Base-by-base conservation (phyloP, 2,888 invertebrate species). In the Dichetophora obliterata region DNA sequence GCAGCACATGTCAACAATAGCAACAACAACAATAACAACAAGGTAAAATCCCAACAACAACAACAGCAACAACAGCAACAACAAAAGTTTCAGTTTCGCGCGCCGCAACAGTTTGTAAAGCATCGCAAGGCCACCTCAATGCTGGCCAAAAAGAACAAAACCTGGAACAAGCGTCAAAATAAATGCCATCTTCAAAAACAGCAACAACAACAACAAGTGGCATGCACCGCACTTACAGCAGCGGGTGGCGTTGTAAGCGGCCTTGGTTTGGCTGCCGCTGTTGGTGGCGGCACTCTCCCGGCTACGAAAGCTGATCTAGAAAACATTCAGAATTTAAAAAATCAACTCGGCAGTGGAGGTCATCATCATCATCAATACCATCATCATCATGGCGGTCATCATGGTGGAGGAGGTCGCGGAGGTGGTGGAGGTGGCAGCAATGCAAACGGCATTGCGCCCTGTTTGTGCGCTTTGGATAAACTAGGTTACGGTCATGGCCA, bases 321-420 rank as follows among this genome's bases (percentile, higher is more conserved):
- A 79, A 89, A 89, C 75, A 88, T 89, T 80, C 89, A 88, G 80
- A 89, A 88, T 80, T 81, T 87, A 3, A 89, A 89, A 75, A 89
- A 87, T 84, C 88, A 87, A 84, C 83, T 85, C 69, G 81, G 83
- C 34, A 71, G 75, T 50, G 78, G 81, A 24, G 78, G 80, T 22
- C 73, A 77, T 63, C 66, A 75, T 63, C 66, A 75, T 48, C 76
- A 78, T 74, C 75, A 74, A 19, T 61, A 75, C 52, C 74, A 76
- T 54, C 75, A 69, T 69, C 76, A 69, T 63, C 75, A 52, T 57
- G 59, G 75, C 19, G 59, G 70, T 5, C 61, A 77, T 16, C 54
- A 80, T 52, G 77, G 69, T 22, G 73, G 57, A 19, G 73, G 81
- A 1, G 82, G 82, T 5, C 81, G 75, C 43, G 43, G 74, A 5